Evolutionary conservation across 2,797 vertebrate genomes (phyloP), one percentile per base, ranked within the genome.

Genomic region (Pyrocephalus nanus): DNA sequence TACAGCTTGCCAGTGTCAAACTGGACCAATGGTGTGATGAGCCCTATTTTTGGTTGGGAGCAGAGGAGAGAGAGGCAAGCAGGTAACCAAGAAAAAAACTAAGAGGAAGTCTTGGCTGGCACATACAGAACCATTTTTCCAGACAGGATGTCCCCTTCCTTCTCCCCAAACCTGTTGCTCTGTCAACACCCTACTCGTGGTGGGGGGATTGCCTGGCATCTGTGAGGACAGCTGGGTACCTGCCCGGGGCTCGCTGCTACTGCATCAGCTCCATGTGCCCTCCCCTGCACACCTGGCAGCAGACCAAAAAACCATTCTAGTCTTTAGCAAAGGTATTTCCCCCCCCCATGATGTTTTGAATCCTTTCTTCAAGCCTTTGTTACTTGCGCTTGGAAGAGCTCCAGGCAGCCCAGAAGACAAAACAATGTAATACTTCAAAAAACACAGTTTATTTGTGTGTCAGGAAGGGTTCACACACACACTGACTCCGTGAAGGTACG

Each of bases 341-440:
- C 7, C 4, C 9, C 30, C 53, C 78, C 30, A 1, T 45, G 47
- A 93, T 96, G 88, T 84, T 94, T 34, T 88, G 87, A 94, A 73
- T 96, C 83, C 80, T 91, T 96, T 97, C 85, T 88, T 75, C 32
- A 32, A 96, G 95, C 58, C 70, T 96, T 97, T 97, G 93, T 97
- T 96, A 70, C 90, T 9, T 79, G 42, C 3, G 2, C 93, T 97
- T 97, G 94, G 96, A 97, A 96, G 80, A 92, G 62, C 48, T 96
- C 95, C 97, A 97, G 91, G 79, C 72, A 88, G 82, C 48, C 71
- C 86, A 95, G 94, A 90, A 97, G 95, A 94, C 91, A 88, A 77
- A 97, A 96, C 96, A 97, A 96, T 57, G 54, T 65, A 81, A 34
- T 60, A 42, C 70, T 90, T 94, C 43, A 92, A 95, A 93, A 58